Base-by-base conservation (phyloP, 2,888 invertebrate genomes). In the Taphrorychus bicolor region DNA sequence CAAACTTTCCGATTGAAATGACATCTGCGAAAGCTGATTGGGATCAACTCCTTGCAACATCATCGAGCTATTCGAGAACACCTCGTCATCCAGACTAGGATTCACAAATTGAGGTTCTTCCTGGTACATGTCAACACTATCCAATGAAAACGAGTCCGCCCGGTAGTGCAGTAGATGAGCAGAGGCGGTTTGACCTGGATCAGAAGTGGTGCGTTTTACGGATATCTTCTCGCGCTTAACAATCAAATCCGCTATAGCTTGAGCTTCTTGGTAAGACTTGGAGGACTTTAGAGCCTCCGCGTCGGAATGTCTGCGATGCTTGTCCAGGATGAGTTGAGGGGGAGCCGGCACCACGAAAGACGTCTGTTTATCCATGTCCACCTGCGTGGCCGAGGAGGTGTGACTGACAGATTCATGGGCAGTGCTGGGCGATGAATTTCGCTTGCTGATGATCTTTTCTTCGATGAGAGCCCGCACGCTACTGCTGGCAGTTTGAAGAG, bases 371-470 rank as follows among this genome's bases (percentile, higher is more conserved):
- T 81, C 81, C 73, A 80, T 70, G 69, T 81, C 81, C 23, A 66
- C 64, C 41, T 67, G 67, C 7, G 67, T 69, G 4, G 69, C 56
- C 40, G 67, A 68, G 2, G 65, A 51, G 17, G 65, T 67, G 52
- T 63, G 64, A 16, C 71, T 42, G 72, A 72, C 62, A 69, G 69
- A 51, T 73, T 59, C 23, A 11, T 5, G 5, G 17, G 18, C 21
- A 5, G 64, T 68, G 66, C 77, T 73, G 16, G 79, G 77, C 48
- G 77, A 79, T 48, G 89, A 89, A 59, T 84, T 88, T 76, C 95
- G 85, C 75, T 94, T 93, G 80, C 92, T 95, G 74, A 95, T 95
- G 73, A 95, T 95, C 82, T 95, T 95, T 81, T 95, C 95, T 83
- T 95, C 95, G 73, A 95, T 95, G 51, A 95, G 86, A 7, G 95